phyloP scores from a whole-genome alignment of 2,113 vertebrate species.

The Bubo blakistoni region DNA sequence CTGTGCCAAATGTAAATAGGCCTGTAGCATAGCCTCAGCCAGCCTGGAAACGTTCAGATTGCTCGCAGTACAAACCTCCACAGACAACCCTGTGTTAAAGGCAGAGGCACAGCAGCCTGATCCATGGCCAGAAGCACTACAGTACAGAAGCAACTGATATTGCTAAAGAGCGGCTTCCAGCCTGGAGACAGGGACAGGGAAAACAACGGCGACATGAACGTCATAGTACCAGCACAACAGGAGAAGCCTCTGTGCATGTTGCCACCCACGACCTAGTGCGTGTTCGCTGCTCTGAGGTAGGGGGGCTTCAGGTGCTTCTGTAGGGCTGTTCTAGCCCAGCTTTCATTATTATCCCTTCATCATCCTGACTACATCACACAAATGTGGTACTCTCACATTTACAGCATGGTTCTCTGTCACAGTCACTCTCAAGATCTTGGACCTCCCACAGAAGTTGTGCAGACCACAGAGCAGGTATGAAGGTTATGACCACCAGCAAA shows the following conservation, averaged over 20 bases:
- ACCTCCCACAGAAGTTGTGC: background rate
- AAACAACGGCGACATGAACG: fast-evolving
- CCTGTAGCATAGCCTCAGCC: background rate
- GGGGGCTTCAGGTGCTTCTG: background rate
- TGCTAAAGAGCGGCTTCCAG: background rate
- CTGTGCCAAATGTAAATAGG: background rate
- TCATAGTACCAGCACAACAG: background rate
- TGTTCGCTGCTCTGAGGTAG: background rate
- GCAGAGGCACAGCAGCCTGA: background rate
- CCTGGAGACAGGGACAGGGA: background rate
- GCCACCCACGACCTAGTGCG: too few species aligned
- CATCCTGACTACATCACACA: background rate
- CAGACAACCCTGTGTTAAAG: background rate
- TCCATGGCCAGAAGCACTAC: background rate
- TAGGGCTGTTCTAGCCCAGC: background rate
- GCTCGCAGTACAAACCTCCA: background rate
- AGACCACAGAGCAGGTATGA: background rate
- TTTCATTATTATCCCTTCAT: background rate
- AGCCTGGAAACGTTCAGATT: background rate
- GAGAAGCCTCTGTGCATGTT: background rate
- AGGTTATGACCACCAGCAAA: background rate
- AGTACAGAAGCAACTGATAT: background rate
- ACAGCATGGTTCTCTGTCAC: background rate
- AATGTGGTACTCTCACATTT: background rate
- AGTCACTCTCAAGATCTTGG: background rate